Base-by-base conservation (phyloP, 1,140 invertebrate species). In the Plodia interpunctella region DNA sequence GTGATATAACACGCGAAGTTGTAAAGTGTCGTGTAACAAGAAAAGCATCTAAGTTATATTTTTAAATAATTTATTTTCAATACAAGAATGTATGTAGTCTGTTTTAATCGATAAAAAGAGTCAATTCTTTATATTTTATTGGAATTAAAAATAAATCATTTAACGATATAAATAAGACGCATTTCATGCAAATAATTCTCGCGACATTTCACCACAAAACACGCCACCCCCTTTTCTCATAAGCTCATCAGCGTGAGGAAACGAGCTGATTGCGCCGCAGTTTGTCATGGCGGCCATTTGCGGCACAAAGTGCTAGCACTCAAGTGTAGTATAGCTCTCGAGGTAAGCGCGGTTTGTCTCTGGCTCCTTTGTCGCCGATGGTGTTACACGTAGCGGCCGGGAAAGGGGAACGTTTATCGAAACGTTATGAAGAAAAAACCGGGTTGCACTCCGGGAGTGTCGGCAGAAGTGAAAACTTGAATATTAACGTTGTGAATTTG, bases 291-390 rank as follows among this genome's bases (percentile, higher is more conserved):
- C 4, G 8, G 19, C 51, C 51, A 53, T 53, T 53, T 53, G 13
- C 49, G 18, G 9, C 19, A 53, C 18, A 53, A 21, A 53, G 19
- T 15, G 51, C 19, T 53, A 25, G 20, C 51, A 25, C 51, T 53
- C 19, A 25, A 53, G 51, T 53, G 51, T 25, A 51, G 20, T 20
- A 53, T 53, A 53, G 51, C 51, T 53, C 51, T 53, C 51, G 15
- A 25, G 51, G 21, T 25, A 53, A 53, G 19, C 51, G 51, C 51
- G 21, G 51, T 25, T 53, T 53, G 51, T 53, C 51, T 53, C 51
- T 20, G 11, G 51, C 20, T 20, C 51, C 21, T 53, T 53, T 25
- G 51, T 3, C 51, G 51, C 13, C 11, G 19, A n/a, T 15, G 13
- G 51, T 53, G 49, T 51, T n/a, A 53, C 51, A 53, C 19, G 10